Evolutionary conservation across 2,888 invertebrate genomes (phyloP).

Genomic region (Ornithoptera priamus): DNA sequence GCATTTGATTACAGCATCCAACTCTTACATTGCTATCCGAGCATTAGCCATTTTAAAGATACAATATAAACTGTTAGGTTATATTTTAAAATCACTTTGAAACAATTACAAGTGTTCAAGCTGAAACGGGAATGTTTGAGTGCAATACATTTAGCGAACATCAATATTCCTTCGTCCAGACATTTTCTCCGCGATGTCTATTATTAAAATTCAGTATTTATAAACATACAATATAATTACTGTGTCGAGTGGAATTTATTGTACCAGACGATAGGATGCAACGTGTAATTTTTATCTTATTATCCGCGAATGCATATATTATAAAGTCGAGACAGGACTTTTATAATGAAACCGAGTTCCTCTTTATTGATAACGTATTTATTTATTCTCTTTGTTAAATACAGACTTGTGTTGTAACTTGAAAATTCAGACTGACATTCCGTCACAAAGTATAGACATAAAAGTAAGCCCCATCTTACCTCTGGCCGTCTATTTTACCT

Average conservation of each 20-base stretch:
- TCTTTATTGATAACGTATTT: neutral
- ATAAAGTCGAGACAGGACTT: conserved; percentile 29
- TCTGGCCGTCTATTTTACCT: too few species aligned
- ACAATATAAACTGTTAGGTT: too few species aligned
- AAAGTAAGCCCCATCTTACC: too few species aligned
- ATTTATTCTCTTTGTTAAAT: neutral
- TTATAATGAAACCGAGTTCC: neutral
- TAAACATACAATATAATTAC: conserved; percentile 64
- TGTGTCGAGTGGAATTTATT: conserved; percentile 55
- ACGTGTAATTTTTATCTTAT: conserved; percentile 58
- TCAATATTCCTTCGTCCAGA: conserved; percentile 2
- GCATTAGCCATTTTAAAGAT: too few species aligned
- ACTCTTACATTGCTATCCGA: too few species aligned
- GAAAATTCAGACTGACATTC: too few species aligned
- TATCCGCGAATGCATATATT: conserved; percentile 45
- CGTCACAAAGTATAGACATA: too few species aligned
- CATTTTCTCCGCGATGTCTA: conserved; percentile 16
- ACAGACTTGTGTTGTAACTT: too few species aligned
- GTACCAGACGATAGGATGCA: conserved; percentile 40
- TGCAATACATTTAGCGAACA: conserved; percentile 2
- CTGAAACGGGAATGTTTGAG: neutral
- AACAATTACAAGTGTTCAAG: too few species aligned
- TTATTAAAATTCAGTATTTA: conserved; percentile 38
- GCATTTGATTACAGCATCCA: too few species aligned
- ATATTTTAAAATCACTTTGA: too few species aligned